Percentiles rank a stretch among this genome's conserved stretches.
These are phyloP conservation scores for Hypotaenidia philippensis DNA, from an alignment of 2,797 vertebrate species.

Conservation along the genomic window DNA sequence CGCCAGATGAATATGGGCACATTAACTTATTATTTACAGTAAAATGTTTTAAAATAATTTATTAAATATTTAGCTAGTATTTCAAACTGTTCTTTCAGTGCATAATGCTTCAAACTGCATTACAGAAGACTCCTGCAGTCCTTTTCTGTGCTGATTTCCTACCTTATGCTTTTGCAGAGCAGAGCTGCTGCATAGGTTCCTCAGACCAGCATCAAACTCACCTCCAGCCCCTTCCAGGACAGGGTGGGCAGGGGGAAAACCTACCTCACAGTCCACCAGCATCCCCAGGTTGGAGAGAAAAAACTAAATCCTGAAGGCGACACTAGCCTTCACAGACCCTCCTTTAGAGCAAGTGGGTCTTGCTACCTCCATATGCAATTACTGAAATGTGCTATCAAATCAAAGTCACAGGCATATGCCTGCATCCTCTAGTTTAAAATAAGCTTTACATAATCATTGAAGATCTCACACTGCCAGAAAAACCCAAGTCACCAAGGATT, in stretches of 20 bases:
- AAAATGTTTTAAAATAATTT: conserved; percentile 24
- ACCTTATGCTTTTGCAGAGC: not conserved
- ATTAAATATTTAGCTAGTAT: conserved; percentile 40
- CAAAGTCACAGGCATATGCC: not conserved
- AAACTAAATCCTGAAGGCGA: not conserved
- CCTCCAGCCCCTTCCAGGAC: not conserved
- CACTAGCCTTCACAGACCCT: not conserved
- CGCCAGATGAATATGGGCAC: conserved; percentile 1
- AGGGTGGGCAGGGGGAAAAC: not conserved
- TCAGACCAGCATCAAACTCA: not conserved
- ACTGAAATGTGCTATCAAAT: not conserved
- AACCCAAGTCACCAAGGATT: not conserved
- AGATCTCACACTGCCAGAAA: not conserved
- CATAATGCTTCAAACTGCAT: conserved; percentile 20
- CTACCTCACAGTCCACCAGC: not conserved
- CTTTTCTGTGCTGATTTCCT: not conserved
- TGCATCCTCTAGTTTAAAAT: conserved; percentile 10
- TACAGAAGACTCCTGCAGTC: not conserved
- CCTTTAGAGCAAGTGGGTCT: not conserved
- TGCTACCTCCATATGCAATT: not conserved
- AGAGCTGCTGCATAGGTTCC: not conserved
- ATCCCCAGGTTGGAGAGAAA: not conserved
- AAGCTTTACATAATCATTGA: conserved; percentile 11
- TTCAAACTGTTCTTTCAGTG: not conserved
- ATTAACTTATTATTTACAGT: conserved; percentile 48